Evolutionary conservation across 2,113 vertebrate genomes (phyloP).

Genomic region (Triplophysa siluroides): DNA sequence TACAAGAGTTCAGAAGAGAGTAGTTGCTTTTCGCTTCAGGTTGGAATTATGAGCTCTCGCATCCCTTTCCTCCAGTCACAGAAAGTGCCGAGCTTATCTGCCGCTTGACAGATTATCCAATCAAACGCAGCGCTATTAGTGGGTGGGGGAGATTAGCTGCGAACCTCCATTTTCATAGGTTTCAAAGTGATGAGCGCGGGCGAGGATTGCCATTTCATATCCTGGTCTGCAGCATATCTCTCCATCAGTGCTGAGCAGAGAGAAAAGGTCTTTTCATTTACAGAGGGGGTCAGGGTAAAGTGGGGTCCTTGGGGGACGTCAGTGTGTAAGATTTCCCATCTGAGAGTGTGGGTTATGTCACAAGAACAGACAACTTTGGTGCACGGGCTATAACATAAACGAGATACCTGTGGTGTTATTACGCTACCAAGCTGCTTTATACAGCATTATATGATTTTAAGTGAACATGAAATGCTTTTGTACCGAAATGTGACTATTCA

Average conservation of each 20-base stretch:
- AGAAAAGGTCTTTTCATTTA: conserved; percentile 34
- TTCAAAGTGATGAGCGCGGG: conserved; percentile 42
- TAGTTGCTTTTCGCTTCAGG: conserved; percentile 19
- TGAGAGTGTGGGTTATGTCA: not conserved
- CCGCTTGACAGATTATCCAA: conserved; percentile 56
- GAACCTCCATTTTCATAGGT: conserved; percentile 50
- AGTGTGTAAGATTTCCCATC: not conserved
- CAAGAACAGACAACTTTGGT: not conserved
- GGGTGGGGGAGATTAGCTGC: conserved; percentile 61
- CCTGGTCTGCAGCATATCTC: conserved; percentile 41
- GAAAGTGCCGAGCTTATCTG: conserved; percentile 52
- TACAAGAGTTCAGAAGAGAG: not conserved
- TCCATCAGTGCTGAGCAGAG: conserved; percentile 38
- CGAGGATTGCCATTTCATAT: conserved; percentile 45
- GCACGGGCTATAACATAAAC: not conserved
- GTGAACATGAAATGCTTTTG: not conserved
- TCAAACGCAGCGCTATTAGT: conserved; percentile 57
- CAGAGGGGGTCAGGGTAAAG: not conserved
- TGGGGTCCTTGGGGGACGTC: not conserved
- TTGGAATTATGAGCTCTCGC: conserved; percentile 50
- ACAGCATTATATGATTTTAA: not conserved
- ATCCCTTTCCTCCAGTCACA: conserved; percentile 25
- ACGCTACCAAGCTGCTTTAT: not conserved
- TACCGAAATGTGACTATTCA: no score
- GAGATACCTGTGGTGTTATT: not conserved